These are phyloP conservation scores for Nomada lathburiana DNA, from an alignment of 2,888 invertebrate species.

Conservation along the genomic window DNA sequence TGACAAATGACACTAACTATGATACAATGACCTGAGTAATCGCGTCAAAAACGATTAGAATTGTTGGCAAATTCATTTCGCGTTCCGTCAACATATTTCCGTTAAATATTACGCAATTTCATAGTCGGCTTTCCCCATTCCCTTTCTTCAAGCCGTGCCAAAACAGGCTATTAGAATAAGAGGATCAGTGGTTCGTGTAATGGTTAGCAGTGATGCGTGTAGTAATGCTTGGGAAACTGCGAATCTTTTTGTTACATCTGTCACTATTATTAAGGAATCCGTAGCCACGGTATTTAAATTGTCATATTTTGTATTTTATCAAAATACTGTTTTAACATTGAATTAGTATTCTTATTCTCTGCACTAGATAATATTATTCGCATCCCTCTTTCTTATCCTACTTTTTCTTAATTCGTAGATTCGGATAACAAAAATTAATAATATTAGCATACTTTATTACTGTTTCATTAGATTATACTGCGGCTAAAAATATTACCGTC, in stretches of 20 bases:
- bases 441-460: too few relatives aligned
- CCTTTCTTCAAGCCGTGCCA: neutral
- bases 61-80: neutral
- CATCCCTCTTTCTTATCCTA: too few relatives aligned
- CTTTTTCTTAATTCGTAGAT: too few relatives aligned
- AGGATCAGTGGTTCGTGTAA: neutral
- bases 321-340: too few relatives aligned
- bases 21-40: neutral
- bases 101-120: neutral
- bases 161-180: conserved; percentile 1
- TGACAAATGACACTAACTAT: neutral
- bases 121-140: neutral
- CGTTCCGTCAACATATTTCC: neutral
- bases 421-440: too few relatives aligned
- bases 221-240: neutral
- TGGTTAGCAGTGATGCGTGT: neutral
- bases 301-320: too few relatives aligned
- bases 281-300: too few relatives aligned
- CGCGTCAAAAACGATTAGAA: neutral
- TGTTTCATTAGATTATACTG: too few relatives aligned
- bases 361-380: too few relatives aligned
- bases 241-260: neutral
- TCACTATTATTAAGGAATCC: too few relatives aligned
- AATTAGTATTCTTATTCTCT: too few relatives aligned
- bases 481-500: too few relatives aligned